Evolutionary conservation across 2,113 vertebrate genomes (phyloP).

Genomic region (Elanus axillaris): DNA sequence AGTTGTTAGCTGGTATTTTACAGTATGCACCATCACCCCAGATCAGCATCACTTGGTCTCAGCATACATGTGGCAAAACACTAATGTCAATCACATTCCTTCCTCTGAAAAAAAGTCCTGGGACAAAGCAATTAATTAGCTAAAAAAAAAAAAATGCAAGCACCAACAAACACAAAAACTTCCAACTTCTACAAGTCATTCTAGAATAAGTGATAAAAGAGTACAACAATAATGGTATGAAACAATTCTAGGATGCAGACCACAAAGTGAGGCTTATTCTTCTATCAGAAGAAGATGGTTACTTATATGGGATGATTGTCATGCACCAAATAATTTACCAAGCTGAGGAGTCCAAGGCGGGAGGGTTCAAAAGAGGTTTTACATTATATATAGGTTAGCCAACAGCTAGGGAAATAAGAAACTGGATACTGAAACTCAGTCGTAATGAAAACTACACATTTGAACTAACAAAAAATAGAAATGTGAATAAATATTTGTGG

Average conservation of each 20-base stretch:
- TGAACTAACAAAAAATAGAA: not conserved
- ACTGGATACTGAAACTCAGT: not conserved
- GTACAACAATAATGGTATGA: not conserved
- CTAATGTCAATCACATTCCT: not conserved
- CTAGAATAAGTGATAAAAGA: not conserved
- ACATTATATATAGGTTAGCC: not conserved
- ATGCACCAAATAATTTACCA: not conserved
- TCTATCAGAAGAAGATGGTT: not conserved
- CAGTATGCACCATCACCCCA: not conserved
- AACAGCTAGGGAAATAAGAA: not conserved
- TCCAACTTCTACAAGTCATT: not conserved
- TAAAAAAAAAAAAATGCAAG: not conserved
- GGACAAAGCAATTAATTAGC: not conserved
- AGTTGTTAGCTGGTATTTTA: too few relatives aligned
- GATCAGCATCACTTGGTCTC: not conserved
- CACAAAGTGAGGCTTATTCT: not conserved
- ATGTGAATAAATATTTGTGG: not conserved
- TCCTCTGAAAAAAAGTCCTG: not conserved
- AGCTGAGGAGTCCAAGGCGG: accelerated
- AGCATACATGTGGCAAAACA: not conserved
- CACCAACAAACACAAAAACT: not conserved
- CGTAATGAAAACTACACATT: not conserved
- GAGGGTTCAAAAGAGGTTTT: not conserved
- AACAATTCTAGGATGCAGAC: not conserved
- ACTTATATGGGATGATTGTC: not conserved